phyloP scores from a whole-genome alignment of 2,888 invertebrate species.

The Ischnus inquisitorius region DNA sequence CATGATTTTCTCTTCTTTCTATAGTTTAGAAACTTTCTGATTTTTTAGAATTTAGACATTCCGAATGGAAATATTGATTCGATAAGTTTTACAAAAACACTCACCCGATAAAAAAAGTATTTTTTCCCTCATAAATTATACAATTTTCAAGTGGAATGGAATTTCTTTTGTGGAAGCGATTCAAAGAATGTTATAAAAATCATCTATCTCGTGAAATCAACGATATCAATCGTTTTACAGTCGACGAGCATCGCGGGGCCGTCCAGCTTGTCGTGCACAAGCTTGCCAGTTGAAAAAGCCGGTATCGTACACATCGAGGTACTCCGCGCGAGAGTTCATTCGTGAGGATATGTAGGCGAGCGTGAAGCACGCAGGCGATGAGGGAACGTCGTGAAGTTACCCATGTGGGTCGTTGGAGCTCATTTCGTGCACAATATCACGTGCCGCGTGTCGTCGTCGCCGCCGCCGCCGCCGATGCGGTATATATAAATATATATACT shows the following conservation, averaged over 20 bases:
- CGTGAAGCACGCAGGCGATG: constrained; percentile 3
- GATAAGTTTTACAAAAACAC: no score
- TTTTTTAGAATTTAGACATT: no score
- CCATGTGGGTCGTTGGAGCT: constrained; percentile 61
- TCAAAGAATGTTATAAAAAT: neutral
- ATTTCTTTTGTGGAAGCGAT: neutral
- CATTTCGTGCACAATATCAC: constrained; percentile 63
- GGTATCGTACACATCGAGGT: constrained; percentile 21
- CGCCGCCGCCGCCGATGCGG: constrained; percentile 5
- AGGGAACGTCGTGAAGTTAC: constrained; percentile 23
- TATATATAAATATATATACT: constrained; percentile 14
- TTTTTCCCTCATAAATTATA: neutral
- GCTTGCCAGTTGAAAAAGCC: neutral
- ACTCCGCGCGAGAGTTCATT: constrained; percentile 51
- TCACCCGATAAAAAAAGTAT: neutral
- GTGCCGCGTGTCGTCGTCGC: constrained; percentile 49
- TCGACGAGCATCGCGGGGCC: neutral
- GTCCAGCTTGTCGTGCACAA: neutral
- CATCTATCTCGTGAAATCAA: neutral
- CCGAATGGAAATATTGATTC: no score
- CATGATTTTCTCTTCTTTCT: no score
- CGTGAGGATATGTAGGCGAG: constrained; percentile 61
- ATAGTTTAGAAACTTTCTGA: no score
- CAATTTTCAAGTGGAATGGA: neutral
- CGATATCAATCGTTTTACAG: neutral